phyloP scores from a whole-genome alignment of 2,797 vertebrate genomes.

The Tapera naevia region DNA sequence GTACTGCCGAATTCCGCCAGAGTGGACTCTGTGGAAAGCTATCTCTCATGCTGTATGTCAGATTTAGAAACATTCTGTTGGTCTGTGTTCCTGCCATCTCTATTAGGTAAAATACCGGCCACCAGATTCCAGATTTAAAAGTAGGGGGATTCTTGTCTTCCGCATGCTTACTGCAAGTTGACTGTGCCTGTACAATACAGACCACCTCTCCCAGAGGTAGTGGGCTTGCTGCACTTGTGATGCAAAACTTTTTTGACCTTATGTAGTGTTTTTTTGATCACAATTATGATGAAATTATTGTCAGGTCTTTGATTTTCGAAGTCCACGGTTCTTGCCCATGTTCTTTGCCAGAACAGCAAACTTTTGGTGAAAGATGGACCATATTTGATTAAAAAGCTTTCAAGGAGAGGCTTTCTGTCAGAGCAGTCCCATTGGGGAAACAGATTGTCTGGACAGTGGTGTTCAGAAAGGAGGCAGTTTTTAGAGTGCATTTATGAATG shows the following conservation, averaged over 20 bases:
- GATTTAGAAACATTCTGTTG: not conserved
- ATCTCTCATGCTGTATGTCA: not conserved
- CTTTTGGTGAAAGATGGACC: not conserved
- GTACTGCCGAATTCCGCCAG: not conserved
- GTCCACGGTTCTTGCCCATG: not conserved
- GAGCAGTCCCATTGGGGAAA: not conserved
- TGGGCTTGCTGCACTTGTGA: not conserved
- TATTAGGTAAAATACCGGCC: not conserved
- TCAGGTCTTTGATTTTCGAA: not conserved
- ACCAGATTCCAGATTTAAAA: not conserved
- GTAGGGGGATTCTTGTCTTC: not conserved
- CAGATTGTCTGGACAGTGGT: not conserved
- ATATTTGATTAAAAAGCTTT: not conserved
- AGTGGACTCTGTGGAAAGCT: not conserved
- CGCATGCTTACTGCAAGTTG: not conserved
- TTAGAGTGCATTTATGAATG: not conserved
- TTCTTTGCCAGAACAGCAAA: not conserved
- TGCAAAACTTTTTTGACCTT: not conserved
- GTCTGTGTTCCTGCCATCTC: not conserved
- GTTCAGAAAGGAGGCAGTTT: not conserved
- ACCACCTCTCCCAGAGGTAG: not conserved
- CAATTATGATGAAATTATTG: fast-evolving
- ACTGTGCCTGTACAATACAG: not conserved
- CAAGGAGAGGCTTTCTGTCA: not conserved
- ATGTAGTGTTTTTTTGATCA: not conserved